A percentile compares a stretch with the other conserved stretches of the same genome.
Conservation (phyloP, 2,797 vertebrate genomes). For the Sorex maritimensis region DNA sequence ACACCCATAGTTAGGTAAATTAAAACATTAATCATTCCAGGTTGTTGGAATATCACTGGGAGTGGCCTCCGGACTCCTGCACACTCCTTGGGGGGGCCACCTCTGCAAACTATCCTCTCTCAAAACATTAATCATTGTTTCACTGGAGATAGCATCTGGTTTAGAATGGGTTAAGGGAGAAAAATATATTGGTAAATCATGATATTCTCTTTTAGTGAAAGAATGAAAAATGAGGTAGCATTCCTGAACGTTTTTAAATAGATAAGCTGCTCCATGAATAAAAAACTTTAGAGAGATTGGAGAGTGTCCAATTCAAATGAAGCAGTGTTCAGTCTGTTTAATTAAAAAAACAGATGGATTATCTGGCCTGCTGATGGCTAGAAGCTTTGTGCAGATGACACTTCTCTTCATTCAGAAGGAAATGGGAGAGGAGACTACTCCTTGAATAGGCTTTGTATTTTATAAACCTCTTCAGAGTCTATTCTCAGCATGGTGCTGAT, state of each 20-base stretch:
- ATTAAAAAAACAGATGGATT: conserved; percentile 81
- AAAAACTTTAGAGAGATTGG: conserved; percentile 69
- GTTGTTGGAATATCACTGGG: too few relatives aligned
- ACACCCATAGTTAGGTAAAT: conserved; percentile 55
- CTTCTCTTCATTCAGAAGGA: conserved; percentile 63
- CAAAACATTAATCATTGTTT: conserved; percentile 66
- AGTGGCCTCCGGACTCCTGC: too few relatives aligned
- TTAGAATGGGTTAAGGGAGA: conserved; percentile 62
- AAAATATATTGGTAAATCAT: conserved; percentile 66
- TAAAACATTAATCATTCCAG: conserved; percentile 8
- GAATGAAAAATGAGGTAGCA: conserved; percentile 68
- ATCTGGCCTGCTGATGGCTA: conserved; percentile 58
- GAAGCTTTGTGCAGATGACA: conserved; percentile 60
- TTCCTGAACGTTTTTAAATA: conserved; percentile 38
- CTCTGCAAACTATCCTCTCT: not conserved
- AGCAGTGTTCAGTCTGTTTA: conserved; percentile 73
- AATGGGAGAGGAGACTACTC: conserved; percentile 59
- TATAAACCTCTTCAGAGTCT: conserved; percentile 65
- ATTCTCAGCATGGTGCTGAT: conserved; percentile 60
- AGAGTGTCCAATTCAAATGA: conserved; percentile 79
- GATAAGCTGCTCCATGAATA: conserved; percentile 47
- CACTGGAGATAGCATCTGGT: conserved; percentile 44
- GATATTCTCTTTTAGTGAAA: conserved; percentile 66
- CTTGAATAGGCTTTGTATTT: conserved; percentile 71
- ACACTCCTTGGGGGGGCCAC: too few relatives aligned